A percentile compares a stretch with the other conserved stretches of the same genome.
Evolutionary conservation across 35 echinoderm and acorn worm genomes (phyloP).

Genomic region (Strongylocentrotus purpuratus): DNA sequence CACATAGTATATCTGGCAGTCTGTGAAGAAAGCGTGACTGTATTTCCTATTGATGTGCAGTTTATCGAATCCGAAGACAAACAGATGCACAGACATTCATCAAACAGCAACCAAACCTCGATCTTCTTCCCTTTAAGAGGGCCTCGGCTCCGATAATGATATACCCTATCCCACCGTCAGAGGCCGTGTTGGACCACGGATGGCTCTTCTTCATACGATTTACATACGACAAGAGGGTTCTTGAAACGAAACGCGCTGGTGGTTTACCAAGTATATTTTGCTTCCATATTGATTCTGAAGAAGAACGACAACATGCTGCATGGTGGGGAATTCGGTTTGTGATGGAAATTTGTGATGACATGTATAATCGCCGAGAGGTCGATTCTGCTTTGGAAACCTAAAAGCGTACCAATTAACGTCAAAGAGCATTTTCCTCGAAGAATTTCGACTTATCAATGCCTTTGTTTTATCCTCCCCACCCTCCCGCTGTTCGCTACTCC

Average conservation of each 20-base stretch:
- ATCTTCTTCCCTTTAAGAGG: neutral
- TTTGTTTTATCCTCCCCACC: neutral
- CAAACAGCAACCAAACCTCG: neutral
- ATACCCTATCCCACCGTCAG: neutral
- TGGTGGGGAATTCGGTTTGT: neutral
- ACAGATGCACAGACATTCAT: neutral
- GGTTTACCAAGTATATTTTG: neutral
- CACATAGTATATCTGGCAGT: no score
- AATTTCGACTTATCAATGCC: neutral
- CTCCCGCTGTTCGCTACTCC: neutral
- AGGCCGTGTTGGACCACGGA: neutral
- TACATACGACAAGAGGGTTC: neutral
- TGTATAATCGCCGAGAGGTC: neutral
- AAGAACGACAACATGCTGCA: neutral
- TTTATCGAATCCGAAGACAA: neutral
- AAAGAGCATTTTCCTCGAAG: neutral
- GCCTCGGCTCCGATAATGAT: neutral
- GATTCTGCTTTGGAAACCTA: neutral
- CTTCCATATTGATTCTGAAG: neutral
- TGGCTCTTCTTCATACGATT: neutral
- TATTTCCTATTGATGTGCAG: neutral
- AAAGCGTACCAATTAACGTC: constrained; percentile 1
- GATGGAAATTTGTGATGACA: neutral
- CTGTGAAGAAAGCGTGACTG: no score
- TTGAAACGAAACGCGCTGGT: neutral